Base-by-base conservation (phyloP, 2,797 vertebrate species). In the Lepus oiostolus region DNA sequence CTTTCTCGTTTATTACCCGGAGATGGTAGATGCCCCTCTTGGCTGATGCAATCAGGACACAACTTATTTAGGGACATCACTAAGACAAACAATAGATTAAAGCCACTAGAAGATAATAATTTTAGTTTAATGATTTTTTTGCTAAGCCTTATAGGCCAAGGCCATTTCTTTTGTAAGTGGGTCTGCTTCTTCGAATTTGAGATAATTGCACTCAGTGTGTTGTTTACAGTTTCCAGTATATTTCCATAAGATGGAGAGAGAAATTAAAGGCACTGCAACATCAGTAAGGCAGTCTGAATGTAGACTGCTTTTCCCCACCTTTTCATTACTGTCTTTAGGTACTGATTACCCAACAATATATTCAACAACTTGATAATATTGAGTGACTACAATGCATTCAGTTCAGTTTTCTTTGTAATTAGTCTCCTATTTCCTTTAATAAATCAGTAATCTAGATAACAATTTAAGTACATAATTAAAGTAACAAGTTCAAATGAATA, bases 91-190 rank as follows among this genome's bases (percentile, higher is more conserved):
- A 52, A 22, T 60, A 72, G 12, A 50, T 89, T 70, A 85, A 85
- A 81, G 14, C 10, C 17, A 70, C 32, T 50, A 21, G 58, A 75
- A 80, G 11, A 52, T n/a, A 63, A 54, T 84, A 72, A 22, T 81
- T 88, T 82, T 24, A 71, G 52, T 74, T 80, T 81, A 58, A 81
- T 68, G 14, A 63, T 5, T 8, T 30, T 75, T 94, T 97, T 88
- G n/a, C 10, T 85, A 67, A 85, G 68, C 28, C 47, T 60, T 63
- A 52, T 42, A 17, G 60, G 35, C 42, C 22, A 84, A 76, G 62
- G 30, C 30, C 24, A 68, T 92, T 71, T 92, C 47, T 80, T 58
- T 58, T 72, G 11, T 30, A 85, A 62, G 9, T 68, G 68, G 63
- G 21, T 84, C 38, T 70, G 14, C 28, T 70, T 22, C 74, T 62